Evolutionary conservation across 2,113 vertebrate genomes (phyloP).

Genomic region (Callipepla squamata): DNA sequence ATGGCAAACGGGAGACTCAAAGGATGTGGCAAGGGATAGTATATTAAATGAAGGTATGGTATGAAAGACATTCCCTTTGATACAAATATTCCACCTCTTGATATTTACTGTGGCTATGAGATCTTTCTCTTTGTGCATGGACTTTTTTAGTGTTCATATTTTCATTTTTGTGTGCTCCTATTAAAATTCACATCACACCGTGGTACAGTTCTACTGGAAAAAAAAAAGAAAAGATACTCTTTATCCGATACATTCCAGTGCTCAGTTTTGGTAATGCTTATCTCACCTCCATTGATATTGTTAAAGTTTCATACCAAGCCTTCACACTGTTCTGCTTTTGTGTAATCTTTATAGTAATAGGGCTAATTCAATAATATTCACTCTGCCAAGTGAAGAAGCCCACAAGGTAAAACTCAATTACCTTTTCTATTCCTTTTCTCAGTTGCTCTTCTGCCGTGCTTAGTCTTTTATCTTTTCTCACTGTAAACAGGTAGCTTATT

Average conservation of each 20-base stretch:
- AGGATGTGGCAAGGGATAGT: not conserved
- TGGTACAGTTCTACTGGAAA: constrained; percentile 27
- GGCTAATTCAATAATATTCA: constrained; percentile 73
- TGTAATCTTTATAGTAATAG: constrained; percentile 68
- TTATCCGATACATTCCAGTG: constrained; percentile 59
- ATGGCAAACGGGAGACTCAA: not conserved
- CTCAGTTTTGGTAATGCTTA: constrained; percentile 56
- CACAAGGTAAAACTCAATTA: constrained; percentile 70
- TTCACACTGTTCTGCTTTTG: constrained; percentile 71
- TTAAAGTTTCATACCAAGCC: constrained; percentile 66
- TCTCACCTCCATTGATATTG: constrained; percentile 59
- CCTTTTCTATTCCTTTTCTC: constrained; percentile 60
- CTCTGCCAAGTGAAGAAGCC: constrained; percentile 44
- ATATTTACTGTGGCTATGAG: constrained; percentile 42
- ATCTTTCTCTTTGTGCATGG: constrained; percentile 15
- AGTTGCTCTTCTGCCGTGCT: constrained; percentile 43
- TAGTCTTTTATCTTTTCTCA: constrained; percentile 68
- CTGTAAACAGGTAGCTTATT: constrained; percentile 69
- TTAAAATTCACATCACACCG: constrained; percentile 75
- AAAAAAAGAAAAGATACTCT: not conserved
- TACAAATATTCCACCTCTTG: constrained; percentile 37
- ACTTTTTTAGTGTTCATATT: not conserved
- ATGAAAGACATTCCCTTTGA: constrained; percentile 14
- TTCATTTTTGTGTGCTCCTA: constrained; percentile 22
- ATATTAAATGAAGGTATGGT: constrained; percentile 17